Evolutionary conservation across 2,113 vertebrate species (phyloP).

Genomic region (Gobiocypris rarus): DNA sequence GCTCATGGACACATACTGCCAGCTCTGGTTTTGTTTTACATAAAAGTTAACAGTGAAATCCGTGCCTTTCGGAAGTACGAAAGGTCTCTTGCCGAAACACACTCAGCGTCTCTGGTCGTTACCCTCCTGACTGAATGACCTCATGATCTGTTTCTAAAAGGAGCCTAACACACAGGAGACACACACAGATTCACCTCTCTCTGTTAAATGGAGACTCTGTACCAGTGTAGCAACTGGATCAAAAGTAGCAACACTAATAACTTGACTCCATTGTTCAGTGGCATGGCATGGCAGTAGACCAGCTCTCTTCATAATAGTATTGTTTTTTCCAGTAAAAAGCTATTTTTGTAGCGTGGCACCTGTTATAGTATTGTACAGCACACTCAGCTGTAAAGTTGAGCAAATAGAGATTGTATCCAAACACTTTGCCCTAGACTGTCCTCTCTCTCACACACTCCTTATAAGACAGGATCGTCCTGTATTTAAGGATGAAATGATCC

Average conservation of each 20-base stretch:
- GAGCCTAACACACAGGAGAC: neutral
- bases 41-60: neutral
- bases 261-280: neutral
- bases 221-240: neutral
- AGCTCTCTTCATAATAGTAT: neutral
- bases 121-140: neutral
- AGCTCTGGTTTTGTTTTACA: neutral
- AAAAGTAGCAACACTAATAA: neutral
- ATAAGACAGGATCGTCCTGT: neutral
- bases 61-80: neutral
- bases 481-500: neutral
- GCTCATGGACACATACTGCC: neutral
- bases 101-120: neutral
- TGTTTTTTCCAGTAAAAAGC: neutral
- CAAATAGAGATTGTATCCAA: neutral
- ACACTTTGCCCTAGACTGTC: neutral
- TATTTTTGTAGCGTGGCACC: too few relatives aligned
- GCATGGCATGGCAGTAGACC: too few relatives aligned
- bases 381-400: too few relatives aligned
- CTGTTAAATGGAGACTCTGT: neutral
- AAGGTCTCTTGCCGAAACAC: neutral
- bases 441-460: neutral
- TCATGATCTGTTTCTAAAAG: slow-evolving; percentile 20
- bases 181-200: neutral
- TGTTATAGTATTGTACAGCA: too few relatives aligned